phyloP scores from a whole-genome alignment of 2,113 vertebrate species.

The Brevimyrus niger region DNA sequence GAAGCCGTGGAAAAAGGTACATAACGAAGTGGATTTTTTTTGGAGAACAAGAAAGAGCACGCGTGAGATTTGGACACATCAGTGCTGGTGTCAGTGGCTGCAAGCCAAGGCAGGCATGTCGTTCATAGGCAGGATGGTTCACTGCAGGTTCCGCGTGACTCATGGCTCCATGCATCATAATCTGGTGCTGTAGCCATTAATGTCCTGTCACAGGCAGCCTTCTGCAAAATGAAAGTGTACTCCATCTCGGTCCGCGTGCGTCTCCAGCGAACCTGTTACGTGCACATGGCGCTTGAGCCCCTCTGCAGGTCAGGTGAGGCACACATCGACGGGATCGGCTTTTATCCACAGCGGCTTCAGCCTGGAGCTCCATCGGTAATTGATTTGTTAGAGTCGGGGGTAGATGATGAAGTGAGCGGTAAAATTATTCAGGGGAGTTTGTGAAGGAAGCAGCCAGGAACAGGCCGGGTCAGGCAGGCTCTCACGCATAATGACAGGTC shows the following conservation, averaged over 20 bases:
- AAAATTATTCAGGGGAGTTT: background rate
- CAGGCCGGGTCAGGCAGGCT: background rate
- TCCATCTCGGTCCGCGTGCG: background rate
- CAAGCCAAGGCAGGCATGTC: background rate
- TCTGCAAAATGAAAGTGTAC: slow-evolving; percentile 8
- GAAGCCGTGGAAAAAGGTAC: background rate
- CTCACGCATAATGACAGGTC: background rate
- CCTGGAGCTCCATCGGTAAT: background rate
- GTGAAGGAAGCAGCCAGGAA: background rate
- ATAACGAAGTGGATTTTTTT: background rate
- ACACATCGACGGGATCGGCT: background rate
- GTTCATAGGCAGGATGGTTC: background rate
- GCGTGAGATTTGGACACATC: background rate
- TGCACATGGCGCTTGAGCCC: background rate
- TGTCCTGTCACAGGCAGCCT: background rate
- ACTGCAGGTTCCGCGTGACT: background rate
- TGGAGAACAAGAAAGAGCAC: background rate
- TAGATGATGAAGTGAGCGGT: background rate
- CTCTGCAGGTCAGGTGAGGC: background rate
- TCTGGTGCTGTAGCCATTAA: slow-evolving; percentile 1
- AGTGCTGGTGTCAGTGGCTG: background rate
- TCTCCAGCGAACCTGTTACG: background rate
- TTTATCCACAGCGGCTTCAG: background rate
- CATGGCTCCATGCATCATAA: slow-evolving; percentile 10
- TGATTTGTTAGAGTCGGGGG: background rate